Evolutionary conservation across 2,797 vertebrate genomes (phyloP).

Genomic region (Sebastes hubbsi): DNA sequence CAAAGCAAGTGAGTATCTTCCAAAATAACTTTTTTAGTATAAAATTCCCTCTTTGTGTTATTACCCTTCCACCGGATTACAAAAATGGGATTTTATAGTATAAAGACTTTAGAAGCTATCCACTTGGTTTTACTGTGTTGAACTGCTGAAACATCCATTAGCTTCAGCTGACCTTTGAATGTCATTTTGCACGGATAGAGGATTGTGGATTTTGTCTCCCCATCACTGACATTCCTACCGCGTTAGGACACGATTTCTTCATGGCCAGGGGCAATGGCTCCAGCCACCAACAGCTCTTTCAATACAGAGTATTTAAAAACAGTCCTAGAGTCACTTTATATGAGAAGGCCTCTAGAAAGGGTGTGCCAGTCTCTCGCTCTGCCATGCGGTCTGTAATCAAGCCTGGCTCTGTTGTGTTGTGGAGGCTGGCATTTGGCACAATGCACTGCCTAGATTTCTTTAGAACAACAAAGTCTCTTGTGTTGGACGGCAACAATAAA

Average conservation of each 20-base stretch:
- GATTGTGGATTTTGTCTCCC: neutral
- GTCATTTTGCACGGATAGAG: too few species aligned
- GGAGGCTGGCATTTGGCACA: constrained; percentile 34
- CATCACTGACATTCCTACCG: neutral
- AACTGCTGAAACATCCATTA: neutral
- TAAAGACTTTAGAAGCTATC: neutral
- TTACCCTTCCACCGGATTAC: neutral
- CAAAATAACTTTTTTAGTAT: neutral
- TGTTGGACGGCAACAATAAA: constrained; percentile 47
- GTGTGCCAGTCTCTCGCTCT: neutral
- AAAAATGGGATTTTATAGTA: neutral
- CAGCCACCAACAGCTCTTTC: neutral
- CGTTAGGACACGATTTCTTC: neutral
- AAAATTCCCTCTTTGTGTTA: neutral
- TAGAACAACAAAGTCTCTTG: constrained; percentile 51
- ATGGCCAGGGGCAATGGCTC: neutral
- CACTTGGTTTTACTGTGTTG: neutral
- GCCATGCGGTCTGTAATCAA: neutral
- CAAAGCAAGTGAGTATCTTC: neutral
- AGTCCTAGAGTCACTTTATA: neutral
- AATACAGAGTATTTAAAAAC: neutral
- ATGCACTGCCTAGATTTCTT: constrained; percentile 17
- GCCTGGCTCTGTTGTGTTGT: neutral
- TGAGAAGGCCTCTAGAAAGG: neutral
- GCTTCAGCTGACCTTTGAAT: neutral